phyloP scores from a whole-genome alignment of 1,140 invertebrate species.

The Lepidurus arcticus region DNA sequence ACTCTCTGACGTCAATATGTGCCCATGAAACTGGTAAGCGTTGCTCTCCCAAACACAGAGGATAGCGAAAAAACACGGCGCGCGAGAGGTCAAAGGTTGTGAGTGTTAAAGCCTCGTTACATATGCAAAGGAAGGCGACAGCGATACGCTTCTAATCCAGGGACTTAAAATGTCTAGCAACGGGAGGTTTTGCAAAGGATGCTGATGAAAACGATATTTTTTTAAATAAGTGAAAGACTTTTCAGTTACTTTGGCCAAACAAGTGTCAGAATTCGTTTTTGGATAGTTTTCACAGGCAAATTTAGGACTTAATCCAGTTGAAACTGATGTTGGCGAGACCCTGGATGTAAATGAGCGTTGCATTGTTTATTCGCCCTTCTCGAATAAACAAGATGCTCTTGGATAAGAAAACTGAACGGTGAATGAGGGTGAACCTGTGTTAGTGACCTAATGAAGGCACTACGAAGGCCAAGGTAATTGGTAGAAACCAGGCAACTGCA shows the following conservation, averaged over 20 bases:
- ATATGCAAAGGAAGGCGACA: background rate
- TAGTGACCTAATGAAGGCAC: background rate
- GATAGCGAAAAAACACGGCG: background rate
- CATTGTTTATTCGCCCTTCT: no score
- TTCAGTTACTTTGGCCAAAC: no score
- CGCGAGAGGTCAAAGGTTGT: background rate
- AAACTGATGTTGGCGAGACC: no score
- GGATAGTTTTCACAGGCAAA: no score
- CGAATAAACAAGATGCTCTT: no score
- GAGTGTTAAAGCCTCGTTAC: background rate
- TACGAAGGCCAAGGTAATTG: background rate
- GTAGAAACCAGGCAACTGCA: background rate
- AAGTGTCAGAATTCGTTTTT: no score
- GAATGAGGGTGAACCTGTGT: background rate
- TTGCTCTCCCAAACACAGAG: background rate
- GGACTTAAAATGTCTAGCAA: background rate
- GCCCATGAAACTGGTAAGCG: background rate
- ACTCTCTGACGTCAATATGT: constrained; percentile 3
- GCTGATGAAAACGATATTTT: no score
- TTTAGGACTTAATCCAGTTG: no score
- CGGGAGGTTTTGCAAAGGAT: background rate
- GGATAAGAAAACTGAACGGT: background rate
- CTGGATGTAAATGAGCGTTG: no score
- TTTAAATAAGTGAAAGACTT: no score
- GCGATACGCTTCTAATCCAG: background rate